A percentile compares a stretch with the other conserved stretches of the same genome.
phyloP scores from a whole-genome alignment of 2,113 vertebrate species.

The Haemorhous mexicanus region DNA sequence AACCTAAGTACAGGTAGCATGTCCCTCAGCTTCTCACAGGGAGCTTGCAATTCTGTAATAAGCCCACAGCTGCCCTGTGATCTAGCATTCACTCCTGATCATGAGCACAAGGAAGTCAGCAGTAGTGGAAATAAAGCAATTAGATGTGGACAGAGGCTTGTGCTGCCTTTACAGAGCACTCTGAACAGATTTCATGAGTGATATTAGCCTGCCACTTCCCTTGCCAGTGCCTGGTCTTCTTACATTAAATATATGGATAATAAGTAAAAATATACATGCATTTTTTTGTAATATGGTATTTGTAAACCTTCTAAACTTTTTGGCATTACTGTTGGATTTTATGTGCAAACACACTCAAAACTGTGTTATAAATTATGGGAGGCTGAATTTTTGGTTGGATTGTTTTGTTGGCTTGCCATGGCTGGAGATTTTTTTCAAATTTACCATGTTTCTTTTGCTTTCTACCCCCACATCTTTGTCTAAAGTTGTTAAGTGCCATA shows the following conservation, averaged over 20 bases:
- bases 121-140: not conserved
- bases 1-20: rapidly evolving
- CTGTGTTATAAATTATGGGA: not conserved
- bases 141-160: rapidly evolving
- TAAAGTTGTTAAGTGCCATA: not conserved
- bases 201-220: not conserved
- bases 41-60: not conserved
- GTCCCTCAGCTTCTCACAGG: not conserved
- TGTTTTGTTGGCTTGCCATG: not conserved
- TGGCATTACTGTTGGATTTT: not conserved
- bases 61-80: not conserved
- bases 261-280: not conserved
- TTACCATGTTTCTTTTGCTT: not conserved
- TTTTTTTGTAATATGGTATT: not conserved
- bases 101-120: not conserved
- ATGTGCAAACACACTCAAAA: not conserved
- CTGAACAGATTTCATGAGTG: rapidly evolving
- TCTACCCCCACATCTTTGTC: not conserved
- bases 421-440: rapidly evolving
- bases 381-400: not conserved
- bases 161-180: not conserved
- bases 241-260: not conserved
- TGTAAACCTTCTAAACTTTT: not conserved
- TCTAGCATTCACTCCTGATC: not conserved
- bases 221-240: not conserved